Evolutionary conservation across 2,113 vertebrate species (phyloP).

Genomic region (Aphyosemion australe): DNA sequence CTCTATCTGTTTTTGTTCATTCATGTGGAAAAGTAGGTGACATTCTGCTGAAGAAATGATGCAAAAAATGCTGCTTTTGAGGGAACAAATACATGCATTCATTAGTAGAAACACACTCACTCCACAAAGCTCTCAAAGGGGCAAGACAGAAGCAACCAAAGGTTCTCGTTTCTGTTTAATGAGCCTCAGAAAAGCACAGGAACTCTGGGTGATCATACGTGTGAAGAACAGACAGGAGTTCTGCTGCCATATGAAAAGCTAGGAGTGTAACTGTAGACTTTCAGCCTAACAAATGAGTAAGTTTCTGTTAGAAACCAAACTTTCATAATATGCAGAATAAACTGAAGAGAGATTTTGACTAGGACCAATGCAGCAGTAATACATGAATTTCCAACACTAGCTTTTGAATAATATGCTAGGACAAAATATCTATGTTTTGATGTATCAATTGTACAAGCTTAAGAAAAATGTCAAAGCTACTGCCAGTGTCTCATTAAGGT

Average conservation of each 20-base stretch:
- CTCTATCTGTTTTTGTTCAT: no score
- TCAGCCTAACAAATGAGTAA: neutral
- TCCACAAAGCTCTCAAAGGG: neutral
- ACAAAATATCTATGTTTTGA: no score
- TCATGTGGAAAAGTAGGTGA: no score
- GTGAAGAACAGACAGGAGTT: constrained; percentile 3
- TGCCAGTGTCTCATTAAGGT: no score
- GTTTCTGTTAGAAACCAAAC: neutral
- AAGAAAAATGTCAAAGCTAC: no score
- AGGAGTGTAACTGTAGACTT: neutral
- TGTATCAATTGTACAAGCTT: no score
- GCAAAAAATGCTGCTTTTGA: neutral
- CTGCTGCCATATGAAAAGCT: neutral
- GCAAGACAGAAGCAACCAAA: neutral
- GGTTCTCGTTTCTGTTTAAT: constrained; percentile 8
- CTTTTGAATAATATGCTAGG: no score
- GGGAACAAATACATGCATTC: neutral
- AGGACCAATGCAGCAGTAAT: no score
- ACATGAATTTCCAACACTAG: no score
- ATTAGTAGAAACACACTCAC: neutral
- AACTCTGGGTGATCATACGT: neutral
- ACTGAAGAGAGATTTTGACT: neutral
- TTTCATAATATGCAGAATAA: neutral
- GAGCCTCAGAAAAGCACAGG: constrained; percentile 16
- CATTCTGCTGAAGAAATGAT: neutral